phyloP scores from a whole-genome alignment of 2,113 vertebrate species.

The Bufo gargarizans region DNA sequence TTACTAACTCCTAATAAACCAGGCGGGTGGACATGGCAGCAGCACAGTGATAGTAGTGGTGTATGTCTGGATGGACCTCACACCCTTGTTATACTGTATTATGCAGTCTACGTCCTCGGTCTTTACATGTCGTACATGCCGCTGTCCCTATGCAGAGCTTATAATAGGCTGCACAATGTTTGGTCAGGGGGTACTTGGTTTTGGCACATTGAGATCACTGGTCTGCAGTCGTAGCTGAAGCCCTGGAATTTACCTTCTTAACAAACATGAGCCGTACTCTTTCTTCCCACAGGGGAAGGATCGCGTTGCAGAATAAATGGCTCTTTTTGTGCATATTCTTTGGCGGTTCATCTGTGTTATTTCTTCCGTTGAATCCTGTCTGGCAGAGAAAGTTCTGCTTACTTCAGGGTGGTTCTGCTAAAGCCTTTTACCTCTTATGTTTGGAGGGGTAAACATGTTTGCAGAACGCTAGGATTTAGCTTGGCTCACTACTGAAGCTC shows the following conservation, averaged over 20 bases:
- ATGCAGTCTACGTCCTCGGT: no score
- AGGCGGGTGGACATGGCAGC: no score
- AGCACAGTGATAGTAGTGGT: no score
- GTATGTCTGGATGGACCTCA: no score
- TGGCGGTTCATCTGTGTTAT: neutral
- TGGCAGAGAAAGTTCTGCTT: neutral
- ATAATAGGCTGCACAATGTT: neutral
- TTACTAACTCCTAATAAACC: no score
- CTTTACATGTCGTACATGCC: no score
- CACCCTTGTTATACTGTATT: neutral
- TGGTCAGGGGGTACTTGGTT: neutral
- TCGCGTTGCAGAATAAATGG: slow-evolving; percentile 36
- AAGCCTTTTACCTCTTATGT: neutral
- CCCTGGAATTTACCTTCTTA: neutral
- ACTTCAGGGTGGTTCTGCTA: neutral
- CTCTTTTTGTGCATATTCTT: neutral
- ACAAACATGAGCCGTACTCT: neutral
- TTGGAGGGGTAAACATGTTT: neutral
- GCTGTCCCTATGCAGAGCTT: neutral
- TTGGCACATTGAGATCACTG: neutral
- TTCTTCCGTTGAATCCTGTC: neutral
- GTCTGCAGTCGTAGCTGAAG: neutral
- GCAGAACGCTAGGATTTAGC: neutral
- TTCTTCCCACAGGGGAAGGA: neutral
- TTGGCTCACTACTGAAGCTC: neutral